These are phyloP conservation scores for Gymnogyps californianus DNA, from an alignment of 2,113 vertebrate genomes.

Conservation along the genomic window DNA sequence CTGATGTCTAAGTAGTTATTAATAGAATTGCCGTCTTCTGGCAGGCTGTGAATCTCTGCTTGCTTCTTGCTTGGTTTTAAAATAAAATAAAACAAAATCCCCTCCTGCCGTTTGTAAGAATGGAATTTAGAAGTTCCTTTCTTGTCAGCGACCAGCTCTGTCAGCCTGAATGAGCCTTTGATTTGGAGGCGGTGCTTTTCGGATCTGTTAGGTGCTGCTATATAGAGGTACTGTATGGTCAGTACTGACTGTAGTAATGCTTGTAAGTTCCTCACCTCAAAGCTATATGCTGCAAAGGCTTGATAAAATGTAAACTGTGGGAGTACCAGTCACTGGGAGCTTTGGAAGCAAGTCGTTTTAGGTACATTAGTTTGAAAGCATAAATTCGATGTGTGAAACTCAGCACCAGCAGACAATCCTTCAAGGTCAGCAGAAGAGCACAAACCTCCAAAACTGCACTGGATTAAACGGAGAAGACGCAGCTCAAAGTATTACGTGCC, in stretches of 20 bases:
- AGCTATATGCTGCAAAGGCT: not conserved
- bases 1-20: not conserved
- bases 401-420: not conserved
- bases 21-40: not conserved
- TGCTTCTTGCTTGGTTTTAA: not conserved
- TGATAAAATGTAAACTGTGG: not conserved
- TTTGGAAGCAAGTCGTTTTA: not conserved
- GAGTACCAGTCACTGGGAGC: not conserved
- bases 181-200: not conserved
- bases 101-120: not conserved
- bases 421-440: not conserved
- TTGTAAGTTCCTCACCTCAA: not conserved
- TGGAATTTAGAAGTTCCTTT: not conserved
- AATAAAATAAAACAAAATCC: not conserved
- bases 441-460: not conserved
- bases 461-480: not conserved
- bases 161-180: not conserved
- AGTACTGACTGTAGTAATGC: not conserved
- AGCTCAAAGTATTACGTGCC: not conserved
- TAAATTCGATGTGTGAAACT: not conserved
- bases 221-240: not conserved
- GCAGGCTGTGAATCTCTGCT: not conserved
- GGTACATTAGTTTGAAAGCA: not conserved
- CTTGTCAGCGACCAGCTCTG: not conserved
- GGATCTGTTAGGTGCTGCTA: not conserved